phyloP scores from a whole-genome alignment of 2,888 invertebrate species.

The Eupithecia inturbata region DNA sequence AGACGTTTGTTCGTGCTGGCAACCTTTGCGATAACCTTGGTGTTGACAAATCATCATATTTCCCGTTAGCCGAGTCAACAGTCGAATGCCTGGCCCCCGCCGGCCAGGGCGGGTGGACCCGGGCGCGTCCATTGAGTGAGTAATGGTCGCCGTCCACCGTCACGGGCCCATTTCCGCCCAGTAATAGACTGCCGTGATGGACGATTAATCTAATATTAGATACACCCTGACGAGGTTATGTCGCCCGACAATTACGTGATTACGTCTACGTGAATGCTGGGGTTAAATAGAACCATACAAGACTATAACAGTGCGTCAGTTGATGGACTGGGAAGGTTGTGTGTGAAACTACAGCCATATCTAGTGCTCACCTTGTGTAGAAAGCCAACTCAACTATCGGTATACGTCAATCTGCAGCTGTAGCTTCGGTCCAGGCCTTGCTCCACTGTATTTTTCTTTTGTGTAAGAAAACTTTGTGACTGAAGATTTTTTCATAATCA shows the following conservation, averaged over 20 bases:
- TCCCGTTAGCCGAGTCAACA: background rate
- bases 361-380: background rate
- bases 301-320: background rate
- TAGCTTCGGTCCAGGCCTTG: background rate
- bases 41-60: constrained; percentile 12
- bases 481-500: background rate
- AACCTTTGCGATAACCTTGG: background rate
- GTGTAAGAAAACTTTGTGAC: background rate
- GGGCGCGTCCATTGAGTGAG: constrained; percentile 26
- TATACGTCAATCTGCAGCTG: background rate
- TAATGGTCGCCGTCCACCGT: constrained; percentile 35
- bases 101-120: background rate
- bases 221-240: constrained; percentile 33
- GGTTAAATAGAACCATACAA: constrained; percentile 19
- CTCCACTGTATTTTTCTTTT: background rate
- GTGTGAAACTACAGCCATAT: background rate
- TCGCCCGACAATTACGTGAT: constrained; percentile 34
- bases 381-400: background rate
- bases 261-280: constrained; percentile 5
- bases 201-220: constrained; percentile 50
- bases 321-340: background rate
- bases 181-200: constrained; percentile 49
- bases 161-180: constrained; percentile 48
- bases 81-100: constrained; percentile 15
- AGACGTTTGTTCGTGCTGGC: background rate